Conservation (phyloP, 1,140 invertebrate genomes). For the Mycetomoellerius zeteki region DNA sequence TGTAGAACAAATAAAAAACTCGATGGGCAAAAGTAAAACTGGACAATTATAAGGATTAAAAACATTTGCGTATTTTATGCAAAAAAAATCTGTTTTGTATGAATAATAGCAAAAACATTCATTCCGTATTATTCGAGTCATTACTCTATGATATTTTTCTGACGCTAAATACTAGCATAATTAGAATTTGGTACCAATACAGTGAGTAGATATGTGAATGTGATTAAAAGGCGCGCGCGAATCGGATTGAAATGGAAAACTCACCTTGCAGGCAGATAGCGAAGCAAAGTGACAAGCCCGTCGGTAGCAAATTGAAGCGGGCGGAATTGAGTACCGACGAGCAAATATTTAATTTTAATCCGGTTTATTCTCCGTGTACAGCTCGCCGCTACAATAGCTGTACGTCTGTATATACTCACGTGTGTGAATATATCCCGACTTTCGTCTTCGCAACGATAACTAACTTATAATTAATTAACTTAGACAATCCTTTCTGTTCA, state of each 20-base stretch:
- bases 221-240: conserved; percentile 43
- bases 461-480: conserved; percentile 38
- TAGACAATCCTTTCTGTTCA: not conserved
- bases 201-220: not conserved
- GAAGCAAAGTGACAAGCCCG: conserved; percentile 34
- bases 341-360: conserved; percentile 64
- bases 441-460: not conserved
- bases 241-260: conserved; percentile 43
- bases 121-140: not conserved
- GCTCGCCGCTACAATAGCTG: conserved; percentile 37
- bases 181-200: not conserved
- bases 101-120: not conserved
- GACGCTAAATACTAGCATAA: conserved; percentile 30
- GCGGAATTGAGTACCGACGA: conserved; percentile 32
- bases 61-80: not conserved
- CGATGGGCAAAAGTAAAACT: not conserved
- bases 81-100: not conserved
- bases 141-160: conserved; percentile 18
- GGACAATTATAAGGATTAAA: not conserved
- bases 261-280: conserved; percentile 12
- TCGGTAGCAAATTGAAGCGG: conserved; percentile 39
- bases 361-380: conserved; percentile 22
- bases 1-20: not conserved
- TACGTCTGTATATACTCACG: not conserved
- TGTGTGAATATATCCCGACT: conserved; percentile 2